These are phyloP conservation scores for Melanotaenia pygmaea DNA, from an alignment of 2,797 vertebrate genomes.

Conservation along the genomic window DNA sequence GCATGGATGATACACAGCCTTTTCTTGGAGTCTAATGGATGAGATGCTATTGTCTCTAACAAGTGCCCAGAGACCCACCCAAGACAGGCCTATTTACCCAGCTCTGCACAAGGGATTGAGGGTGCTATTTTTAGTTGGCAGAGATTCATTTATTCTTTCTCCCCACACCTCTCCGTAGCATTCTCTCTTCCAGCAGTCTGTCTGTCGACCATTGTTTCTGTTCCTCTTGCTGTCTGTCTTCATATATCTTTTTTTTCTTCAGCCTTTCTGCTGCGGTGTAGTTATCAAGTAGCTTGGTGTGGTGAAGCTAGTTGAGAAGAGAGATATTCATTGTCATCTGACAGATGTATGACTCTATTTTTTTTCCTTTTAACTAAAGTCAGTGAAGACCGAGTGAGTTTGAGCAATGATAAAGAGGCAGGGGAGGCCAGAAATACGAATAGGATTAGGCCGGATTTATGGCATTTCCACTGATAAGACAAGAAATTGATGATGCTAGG, in stretches of 20 bases:
- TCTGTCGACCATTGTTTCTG: conserved; percentile 50
- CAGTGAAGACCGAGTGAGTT: conserved; percentile 27
- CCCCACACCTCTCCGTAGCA: conserved; percentile 40
- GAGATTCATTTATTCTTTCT: conserved; percentile 67
- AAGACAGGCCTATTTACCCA: conserved; percentile 78
- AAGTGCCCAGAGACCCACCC: conserved; percentile 76
- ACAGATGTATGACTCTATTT: conserved; percentile 38
- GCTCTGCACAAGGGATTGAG: conserved; percentile 62
- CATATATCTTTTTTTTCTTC: conserved; percentile 31
- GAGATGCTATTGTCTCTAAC: conserved; percentile 75
- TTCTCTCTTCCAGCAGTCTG: conserved; percentile 50
- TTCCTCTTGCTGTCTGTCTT: conserved; percentile 24
- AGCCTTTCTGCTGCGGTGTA: conserved; percentile 37
- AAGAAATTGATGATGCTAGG: conserved; percentile 4
- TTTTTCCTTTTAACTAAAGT: conserved; percentile 20
- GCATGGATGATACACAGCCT: conserved; percentile 43
- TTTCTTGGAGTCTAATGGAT: conserved; percentile 69
- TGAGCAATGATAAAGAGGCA: conserved; percentile 34
- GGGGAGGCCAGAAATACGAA: conserved; percentile 37
- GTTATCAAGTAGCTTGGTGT: conserved; percentile 43
- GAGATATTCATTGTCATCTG: conserved; percentile 42
- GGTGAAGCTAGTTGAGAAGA: conserved; percentile 24
- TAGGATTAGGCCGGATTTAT: conserved; percentile 43
- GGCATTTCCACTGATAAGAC: conserved; percentile 34
- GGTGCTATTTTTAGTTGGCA: conserved; percentile 77